phyloP scores from a whole-genome alignment of 2,888 invertebrate genomes.

The Meloe dianella region DNA sequence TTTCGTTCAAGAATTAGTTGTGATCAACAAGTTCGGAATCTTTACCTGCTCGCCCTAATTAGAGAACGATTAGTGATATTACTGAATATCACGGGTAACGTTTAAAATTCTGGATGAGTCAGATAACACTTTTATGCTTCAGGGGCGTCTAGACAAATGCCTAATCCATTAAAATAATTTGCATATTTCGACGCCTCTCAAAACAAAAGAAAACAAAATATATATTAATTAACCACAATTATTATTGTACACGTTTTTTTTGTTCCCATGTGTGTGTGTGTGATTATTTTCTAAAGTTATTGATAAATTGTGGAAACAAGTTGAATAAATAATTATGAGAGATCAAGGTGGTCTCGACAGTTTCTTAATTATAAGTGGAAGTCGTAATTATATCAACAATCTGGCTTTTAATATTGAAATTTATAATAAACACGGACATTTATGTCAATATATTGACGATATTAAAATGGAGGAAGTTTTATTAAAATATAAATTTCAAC shows the following conservation, averaged over 20 bases:
- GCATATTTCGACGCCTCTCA: constrained; percentile 26
- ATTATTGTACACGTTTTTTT: not conserved
- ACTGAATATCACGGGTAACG: constrained; percentile 51
- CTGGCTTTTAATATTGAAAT: constrained; percentile 10
- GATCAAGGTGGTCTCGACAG: constrained; percentile 17
- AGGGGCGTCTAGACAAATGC: constrained; percentile 37
- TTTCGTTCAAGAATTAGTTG: constrained; percentile 49
- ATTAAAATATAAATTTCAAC: not conserved
- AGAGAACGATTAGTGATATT: constrained; percentile 56
- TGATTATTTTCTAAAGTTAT: not conserved
- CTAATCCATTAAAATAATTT: constrained; percentile 24
- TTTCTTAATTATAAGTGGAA: constrained; percentile 15
- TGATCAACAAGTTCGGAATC: constrained; percentile 52
- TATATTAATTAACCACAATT: not conserved
- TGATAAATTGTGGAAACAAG: not conserved
- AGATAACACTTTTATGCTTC: constrained; percentile 43
- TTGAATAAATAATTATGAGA: constrained; percentile 7
- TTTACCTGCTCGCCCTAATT: constrained; percentile 54
- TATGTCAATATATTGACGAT: constrained; percentile 14
- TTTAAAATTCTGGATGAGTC: constrained; percentile 47
- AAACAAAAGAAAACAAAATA: not conserved
- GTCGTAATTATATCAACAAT: constrained; percentile 17
- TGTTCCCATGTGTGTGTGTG: not conserved
- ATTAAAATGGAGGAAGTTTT: constrained; percentile 4
- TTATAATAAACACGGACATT: constrained; percentile 13